Evolutionary conservation across 2,797 vertebrate species (phyloP).

Genomic region (Caiman crocodilus): DNA sequence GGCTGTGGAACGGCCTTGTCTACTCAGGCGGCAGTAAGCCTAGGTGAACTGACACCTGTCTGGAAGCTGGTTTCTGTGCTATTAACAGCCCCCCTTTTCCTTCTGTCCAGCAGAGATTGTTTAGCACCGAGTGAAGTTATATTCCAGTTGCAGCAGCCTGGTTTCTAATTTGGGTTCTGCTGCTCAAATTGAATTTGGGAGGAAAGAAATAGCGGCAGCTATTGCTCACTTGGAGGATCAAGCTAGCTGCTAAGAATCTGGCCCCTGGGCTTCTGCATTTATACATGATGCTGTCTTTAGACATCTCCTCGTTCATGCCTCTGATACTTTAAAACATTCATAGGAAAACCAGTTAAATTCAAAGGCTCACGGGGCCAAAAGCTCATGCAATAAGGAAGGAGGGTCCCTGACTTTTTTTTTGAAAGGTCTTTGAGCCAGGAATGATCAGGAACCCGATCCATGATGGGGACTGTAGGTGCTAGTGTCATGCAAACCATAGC

Average conservation of each 20-base stretch:
- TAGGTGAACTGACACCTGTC: not conserved
- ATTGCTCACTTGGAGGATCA: not conserved
- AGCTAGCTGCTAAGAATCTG: not conserved
- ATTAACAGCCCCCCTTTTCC: not conserved
- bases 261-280: not conserved
- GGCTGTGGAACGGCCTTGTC: not conserved
- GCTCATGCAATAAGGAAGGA: not conserved
- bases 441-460: not conserved
- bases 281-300: not conserved
- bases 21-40: not conserved
- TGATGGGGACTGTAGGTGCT: not conserved
- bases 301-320: not conserved
- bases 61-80: fast-evolving
- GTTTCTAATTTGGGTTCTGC: not conserved
- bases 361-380: no score
- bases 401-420: not conserved
- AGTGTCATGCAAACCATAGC: not conserved
- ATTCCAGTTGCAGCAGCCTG: not conserved
- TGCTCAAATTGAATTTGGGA: not conserved
- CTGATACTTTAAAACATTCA: not conserved
- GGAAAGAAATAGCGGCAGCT: not conserved
- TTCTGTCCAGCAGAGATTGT: not conserved
- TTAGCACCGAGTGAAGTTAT: not conserved
- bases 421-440: not conserved
- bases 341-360: no score